Conservation (phyloP, 2,888 invertebrate genomes). For the Drosophila dives region DNA sequence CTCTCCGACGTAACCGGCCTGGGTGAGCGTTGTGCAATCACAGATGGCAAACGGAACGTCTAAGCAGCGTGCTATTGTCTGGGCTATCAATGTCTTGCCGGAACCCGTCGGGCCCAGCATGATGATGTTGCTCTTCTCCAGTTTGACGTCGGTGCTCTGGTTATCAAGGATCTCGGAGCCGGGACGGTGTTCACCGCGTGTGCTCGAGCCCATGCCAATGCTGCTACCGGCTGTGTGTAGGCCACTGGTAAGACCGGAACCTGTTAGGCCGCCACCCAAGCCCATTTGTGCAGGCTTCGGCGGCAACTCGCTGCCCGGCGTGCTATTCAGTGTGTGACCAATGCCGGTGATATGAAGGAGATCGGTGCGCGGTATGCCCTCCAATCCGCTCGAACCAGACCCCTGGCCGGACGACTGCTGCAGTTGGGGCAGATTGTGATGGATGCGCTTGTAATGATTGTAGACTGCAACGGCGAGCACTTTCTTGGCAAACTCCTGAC, state of each 20-base stretch:
- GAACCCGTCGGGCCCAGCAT: constrained; percentile 98
- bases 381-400: constrained; percentile 58
- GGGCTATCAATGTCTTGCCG: constrained; percentile 98
- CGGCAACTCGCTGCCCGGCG: constrained; percentile 82
- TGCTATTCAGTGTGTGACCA: constrained; percentile 88
- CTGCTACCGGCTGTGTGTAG: constrained; percentile 33
- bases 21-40: constrained; percentile 98
- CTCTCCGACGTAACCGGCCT: constrained; percentile 99
- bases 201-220: constrained; percentile 13
- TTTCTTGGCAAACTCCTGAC: constrained; percentile 98
- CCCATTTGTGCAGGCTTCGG: constrained; percentile 74
- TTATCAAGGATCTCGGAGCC: constrained; percentile 94
- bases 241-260: constrained; percentile 48
- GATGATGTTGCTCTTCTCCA: constrained; percentile 98
- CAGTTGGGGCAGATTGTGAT: constrained; percentile 92
- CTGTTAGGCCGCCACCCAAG: constrained; percentile 53
- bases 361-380: constrained; percentile 86
- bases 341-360: constrained; percentile 93
- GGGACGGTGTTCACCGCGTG: constrained; percentile 75
- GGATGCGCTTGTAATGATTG: constrained; percentile 99
- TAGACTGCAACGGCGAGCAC: constrained; percentile 99
- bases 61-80: constrained; percentile 98
- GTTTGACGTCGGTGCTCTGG: constrained; percentile 91
- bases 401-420: constrained; percentile 59
- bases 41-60: constrained; percentile 99